Evolutionary conservation across 2,797 vertebrate species (phyloP), one percentile per base, ranked within the genome.

Genomic region (Gallinago nigripennis): DNA sequence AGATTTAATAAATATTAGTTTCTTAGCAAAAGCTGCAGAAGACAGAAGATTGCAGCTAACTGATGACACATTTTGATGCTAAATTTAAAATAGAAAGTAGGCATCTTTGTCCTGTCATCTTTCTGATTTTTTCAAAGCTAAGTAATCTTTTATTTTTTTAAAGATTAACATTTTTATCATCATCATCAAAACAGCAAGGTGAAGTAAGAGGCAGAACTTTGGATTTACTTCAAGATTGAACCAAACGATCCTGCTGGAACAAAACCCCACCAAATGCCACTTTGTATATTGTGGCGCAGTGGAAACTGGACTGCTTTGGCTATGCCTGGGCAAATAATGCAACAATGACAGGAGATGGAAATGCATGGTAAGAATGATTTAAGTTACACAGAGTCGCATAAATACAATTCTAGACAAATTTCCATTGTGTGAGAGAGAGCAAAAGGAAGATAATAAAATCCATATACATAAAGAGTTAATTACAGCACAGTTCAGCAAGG

Each of bases 41-140:
- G 41, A 53, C 30, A 80, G 41, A 86, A 78, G 12, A 45, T 15
- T 72, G 21, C 63, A 57, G 56, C 25, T 73, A 37, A 77, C 25
- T n/a, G 39, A 81, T 68, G 64, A 33, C 46, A 37, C 60, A 60
- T 88, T 94, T 82, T 71, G 25, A 64, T 89, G 41, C 45, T 86
- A 70, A 83, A 76, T 82, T 78, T 91, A 82, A 88, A 97, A 60
- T 6, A 58, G 21, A 94, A 91, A 88, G 46, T 53, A 50, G 39
- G 10, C 71, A 88, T 80, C 31, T 64, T 60, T 90, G n/a, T 50
- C 5, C 6, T 86, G 68, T 31, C 56, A 66, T n/a, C 39, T 69
- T 73, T 27, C 53, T 5, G 14, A 72, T 39, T 86, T 88, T 65
- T 66, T 80, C 53, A 68, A 89, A 94, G 39, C 14, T 82, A 86